Conservation (phyloP, 2,797 vertebrate genomes). For the Sciurus vulgaris region DNA sequence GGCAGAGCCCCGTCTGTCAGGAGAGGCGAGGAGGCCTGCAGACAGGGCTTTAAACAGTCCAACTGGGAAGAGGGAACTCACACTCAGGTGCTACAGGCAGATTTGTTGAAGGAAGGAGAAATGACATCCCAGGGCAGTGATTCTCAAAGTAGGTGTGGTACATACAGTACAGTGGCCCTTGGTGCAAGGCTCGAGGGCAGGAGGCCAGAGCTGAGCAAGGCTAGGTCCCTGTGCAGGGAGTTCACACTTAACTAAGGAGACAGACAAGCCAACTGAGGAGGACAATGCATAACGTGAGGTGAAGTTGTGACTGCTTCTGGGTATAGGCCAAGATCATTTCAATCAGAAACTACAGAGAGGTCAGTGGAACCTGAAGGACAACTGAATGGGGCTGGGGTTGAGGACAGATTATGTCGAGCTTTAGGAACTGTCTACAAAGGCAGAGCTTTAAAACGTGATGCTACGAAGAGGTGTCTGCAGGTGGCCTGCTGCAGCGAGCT, state of each 20-base stretch:
- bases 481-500: not conserved
- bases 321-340: not conserved
- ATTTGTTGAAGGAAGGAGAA: not conserved
- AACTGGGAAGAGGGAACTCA: conserved; percentile 38
- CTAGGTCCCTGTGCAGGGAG: not conserved
- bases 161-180: no score
- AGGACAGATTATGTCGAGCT: not conserved
- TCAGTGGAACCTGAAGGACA: not conserved
- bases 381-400: rapidly evolving
- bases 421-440: not conserved
- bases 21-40: conserved; percentile 55
- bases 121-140: no score
- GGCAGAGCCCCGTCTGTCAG: conserved; percentile 69
- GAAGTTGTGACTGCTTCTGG: not conserved
- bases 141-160: not conserved
- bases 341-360: not conserved
- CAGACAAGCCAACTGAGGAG: not conserved
- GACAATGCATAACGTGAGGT: not conserved
- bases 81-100: not conserved
- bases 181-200: rapidly evolving
- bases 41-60: conserved; percentile 73
- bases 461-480: rapidly evolving
- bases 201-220: not conserved
- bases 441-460: no score
- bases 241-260: not conserved